These are phyloP conservation scores for Phenganax stokvisi DNA, from an alignment of 92 coral and sea anemone genomes.

Conservation along the genomic window DNA sequence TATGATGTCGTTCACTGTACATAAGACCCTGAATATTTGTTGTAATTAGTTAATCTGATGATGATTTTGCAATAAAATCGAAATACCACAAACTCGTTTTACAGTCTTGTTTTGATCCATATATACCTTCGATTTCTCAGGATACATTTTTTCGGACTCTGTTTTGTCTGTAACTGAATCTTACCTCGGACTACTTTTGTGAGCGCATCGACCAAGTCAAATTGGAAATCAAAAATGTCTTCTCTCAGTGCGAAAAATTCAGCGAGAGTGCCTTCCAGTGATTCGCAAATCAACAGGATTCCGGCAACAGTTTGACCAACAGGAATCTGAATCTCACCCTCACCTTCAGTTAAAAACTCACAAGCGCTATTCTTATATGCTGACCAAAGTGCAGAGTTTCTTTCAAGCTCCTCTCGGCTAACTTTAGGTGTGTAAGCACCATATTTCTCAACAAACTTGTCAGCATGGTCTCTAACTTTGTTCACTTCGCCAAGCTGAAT, in stretches of 20 bases:
- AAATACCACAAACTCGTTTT: too few relatives aligned
- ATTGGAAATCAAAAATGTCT: conserved; percentile 61
- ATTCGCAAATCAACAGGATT: conserved; percentile 55
- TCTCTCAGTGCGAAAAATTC: conserved; percentile 55
- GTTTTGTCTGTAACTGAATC: background rate
- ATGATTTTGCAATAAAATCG: too few relatives aligned
- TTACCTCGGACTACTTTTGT: conserved; percentile 57
- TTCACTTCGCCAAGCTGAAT: conserved; percentile 31
- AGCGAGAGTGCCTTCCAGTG: conserved; percentile 59
- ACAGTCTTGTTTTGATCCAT: too few relatives aligned
- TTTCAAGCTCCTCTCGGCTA: conserved; percentile 31
- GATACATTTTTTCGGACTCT: too few relatives aligned
- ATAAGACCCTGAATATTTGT: too few relatives aligned
- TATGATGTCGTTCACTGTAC: too few relatives aligned
- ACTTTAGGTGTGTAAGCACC: conserved; percentile 60
- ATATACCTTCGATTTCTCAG: too few relatives aligned
- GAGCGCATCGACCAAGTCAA: conserved; percentile 57
- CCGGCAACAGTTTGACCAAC: conserved; percentile 35
- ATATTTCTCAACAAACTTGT: conserved; percentile 45
- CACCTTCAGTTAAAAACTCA: conserved; percentile 45
- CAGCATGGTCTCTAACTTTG: conserved; percentile 29
- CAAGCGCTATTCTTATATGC: conserved; percentile 54
- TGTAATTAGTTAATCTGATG: too few relatives aligned
- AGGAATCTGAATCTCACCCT: background rate
- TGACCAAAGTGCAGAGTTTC: conserved; percentile 50